Conservation (phyloP, 2,888 invertebrate species). For the Escarpia spicata region DNA sequence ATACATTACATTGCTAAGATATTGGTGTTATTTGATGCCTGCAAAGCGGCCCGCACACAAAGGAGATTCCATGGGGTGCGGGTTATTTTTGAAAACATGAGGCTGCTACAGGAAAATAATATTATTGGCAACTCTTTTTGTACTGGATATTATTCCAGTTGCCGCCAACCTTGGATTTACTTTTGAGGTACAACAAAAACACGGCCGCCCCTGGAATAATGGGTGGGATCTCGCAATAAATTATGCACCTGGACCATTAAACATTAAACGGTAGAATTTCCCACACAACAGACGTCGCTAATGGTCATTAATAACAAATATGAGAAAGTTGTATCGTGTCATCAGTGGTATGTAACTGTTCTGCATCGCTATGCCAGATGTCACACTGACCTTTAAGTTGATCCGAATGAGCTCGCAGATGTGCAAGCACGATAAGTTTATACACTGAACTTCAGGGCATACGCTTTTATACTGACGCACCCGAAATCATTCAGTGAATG, state of each 20-base stretch:
- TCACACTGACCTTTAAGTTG: neutral
- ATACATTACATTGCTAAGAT: neutral
- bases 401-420: neutral
- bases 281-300: neutral
- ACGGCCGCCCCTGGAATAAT: neutral
- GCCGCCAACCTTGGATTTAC: neutral
- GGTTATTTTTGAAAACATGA: neutral
- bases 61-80: too few relatives aligned
- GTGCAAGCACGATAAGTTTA: neutral
- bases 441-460: neutral
- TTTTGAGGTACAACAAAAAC: neutral
- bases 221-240: neutral
- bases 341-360: neutral
- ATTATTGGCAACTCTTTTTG: neutral
- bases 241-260: neutral
- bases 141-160: neutral
- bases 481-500: too few relatives aligned
- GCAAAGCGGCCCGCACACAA: too few relatives aligned
- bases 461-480: neutral
- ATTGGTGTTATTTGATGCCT: too few relatives aligned
- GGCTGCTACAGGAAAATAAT: neutral
- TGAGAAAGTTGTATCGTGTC: neutral
- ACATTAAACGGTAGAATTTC: neutral
- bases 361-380: neutral
- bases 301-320: neutral